Percentiles rank a stretch among this genome's conserved stretches.
phyloP scores from a whole-genome alignment of 2,888 invertebrate genomes.

The Sicus ferrugineus region DNA sequence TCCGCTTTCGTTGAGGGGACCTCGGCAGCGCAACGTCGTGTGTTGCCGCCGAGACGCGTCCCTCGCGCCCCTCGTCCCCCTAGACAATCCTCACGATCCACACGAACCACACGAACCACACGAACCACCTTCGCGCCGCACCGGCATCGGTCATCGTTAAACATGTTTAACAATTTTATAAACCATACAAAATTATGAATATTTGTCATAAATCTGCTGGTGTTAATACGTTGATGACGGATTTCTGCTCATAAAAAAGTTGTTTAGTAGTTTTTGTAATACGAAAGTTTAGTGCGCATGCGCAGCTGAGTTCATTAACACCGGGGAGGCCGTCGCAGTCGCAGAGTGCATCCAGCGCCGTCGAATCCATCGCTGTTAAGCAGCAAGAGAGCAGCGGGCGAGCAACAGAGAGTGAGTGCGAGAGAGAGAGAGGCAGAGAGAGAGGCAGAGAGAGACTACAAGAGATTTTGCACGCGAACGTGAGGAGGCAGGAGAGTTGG shows the following conservation, averaged over 20 bases:
- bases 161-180: conserved; percentile 33
- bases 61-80: neutral
- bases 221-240: conserved; percentile 61
- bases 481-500: neutral
- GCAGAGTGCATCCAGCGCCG: neutral
- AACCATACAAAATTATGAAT: conserved; percentile 40
- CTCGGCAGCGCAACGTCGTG: neutral
- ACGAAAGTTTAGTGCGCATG: conserved; percentile 52
- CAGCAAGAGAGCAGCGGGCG: neutral
- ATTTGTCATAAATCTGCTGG: conserved; percentile 42
- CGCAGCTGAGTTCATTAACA: conserved; percentile 55
- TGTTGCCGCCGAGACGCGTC: no score
- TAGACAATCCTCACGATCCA: neutral
- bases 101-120: neutral
- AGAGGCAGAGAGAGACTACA: neutral
- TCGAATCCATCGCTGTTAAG: neutral
- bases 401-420: neutral
- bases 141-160: conserved; percentile 20
- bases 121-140: neutral
- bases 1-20: neutral
- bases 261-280: conserved; percentile 33
- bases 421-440: neutral
- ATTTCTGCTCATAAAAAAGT: conserved; percentile 57
- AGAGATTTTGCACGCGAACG: neutral
- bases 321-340: conserved; percentile 38